These are phyloP conservation scores for Mayetiola destructor DNA, from an alignment of 2,888 invertebrate genomes.

Conservation along the genomic window DNA sequence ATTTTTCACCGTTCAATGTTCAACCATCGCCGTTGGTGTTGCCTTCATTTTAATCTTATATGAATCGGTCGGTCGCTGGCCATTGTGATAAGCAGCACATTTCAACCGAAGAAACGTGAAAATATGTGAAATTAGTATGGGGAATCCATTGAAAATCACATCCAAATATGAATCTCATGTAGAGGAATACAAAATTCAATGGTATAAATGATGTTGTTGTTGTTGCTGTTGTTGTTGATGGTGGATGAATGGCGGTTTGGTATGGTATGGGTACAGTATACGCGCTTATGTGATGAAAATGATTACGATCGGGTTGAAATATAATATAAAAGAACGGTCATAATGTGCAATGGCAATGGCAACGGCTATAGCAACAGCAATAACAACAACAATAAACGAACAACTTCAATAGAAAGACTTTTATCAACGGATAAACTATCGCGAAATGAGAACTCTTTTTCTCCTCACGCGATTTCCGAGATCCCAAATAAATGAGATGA, in stretches of 20 bases:
- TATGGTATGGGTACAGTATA: constrained; percentile 4
- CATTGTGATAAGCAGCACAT: constrained; percentile 9
- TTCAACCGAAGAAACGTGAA: constrained; percentile 4
- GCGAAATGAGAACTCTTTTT: constrained; percentile 7
- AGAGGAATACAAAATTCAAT: no score
- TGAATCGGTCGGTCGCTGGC: neutral
- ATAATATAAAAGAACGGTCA: neutral
- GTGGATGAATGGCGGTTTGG: no score
- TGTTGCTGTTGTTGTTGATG: no score
- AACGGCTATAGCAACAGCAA: neutral
- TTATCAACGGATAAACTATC: neutral
- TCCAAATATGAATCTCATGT: no score
- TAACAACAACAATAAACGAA: neutral
- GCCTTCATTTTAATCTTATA: no score
- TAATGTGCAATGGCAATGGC: neutral
- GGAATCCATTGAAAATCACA: constrained; percentile 7
- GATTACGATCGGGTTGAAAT: constrained; percentile 4
- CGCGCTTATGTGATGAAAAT: constrained; percentile 11
- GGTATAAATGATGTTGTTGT: no score
- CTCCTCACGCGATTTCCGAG: neutral
- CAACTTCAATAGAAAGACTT: neutral
- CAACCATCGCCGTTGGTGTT: no score
- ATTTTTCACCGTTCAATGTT: no score
- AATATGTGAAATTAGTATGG: neutral
- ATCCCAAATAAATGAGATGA: neutral